These are phyloP conservation scores for Poecilia picta DNA, from an alignment of 2,797 vertebrate genomes.

Conservation along the genomic window DNA sequence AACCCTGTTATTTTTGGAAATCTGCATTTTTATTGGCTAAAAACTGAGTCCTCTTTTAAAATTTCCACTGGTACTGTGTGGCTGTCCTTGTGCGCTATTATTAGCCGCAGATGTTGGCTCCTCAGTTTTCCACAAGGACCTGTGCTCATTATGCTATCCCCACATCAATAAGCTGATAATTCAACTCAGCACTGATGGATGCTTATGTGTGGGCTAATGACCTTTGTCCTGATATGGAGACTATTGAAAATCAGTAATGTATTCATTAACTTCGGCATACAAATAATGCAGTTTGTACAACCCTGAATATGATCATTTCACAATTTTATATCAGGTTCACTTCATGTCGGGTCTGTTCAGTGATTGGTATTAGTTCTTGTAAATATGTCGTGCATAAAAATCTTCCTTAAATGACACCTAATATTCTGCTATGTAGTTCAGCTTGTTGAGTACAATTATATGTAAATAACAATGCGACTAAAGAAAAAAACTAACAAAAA, in stretches of 20 bases:
- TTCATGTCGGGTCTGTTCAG: slow-evolving; percentile 11
- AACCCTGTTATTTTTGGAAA: slow-evolving; percentile 22
- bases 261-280: slow-evolving; percentile 58
- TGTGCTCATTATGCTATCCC: slow-evolving; percentile 41
- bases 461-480: background rate
- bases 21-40: slow-evolving; percentile 52
- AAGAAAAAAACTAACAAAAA: background rate
- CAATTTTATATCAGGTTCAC: slow-evolving; percentile 28
- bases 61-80: slow-evolving; percentile 40
- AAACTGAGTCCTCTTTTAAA: slow-evolving; percentile 38
- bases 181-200: slow-evolving; percentile 52
- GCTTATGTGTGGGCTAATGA: slow-evolving; percentile 67
- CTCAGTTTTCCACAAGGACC: slow-evolving; percentile 52
- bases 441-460: background rate
- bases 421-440: background rate
- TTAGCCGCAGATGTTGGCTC: slow-evolving; percentile 40
- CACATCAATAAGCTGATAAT: slow-evolving; percentile 62
- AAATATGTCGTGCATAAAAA: background rate
- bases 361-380: slow-evolving; percentile 24
- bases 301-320: slow-evolving; percentile 46
- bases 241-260: slow-evolving; percentile 62
- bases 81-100: slow-evolving; percentile 31
- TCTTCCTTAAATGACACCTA: background rate
- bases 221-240: slow-evolving; percentile 53
- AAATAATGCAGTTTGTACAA: slow-evolving; percentile 40